A percentile compares a stretch with the other conserved stretches of the same genome.
phyloP scores from a whole-genome alignment of 2,888 invertebrate genomes.

The Drosophila incognita region DNA sequence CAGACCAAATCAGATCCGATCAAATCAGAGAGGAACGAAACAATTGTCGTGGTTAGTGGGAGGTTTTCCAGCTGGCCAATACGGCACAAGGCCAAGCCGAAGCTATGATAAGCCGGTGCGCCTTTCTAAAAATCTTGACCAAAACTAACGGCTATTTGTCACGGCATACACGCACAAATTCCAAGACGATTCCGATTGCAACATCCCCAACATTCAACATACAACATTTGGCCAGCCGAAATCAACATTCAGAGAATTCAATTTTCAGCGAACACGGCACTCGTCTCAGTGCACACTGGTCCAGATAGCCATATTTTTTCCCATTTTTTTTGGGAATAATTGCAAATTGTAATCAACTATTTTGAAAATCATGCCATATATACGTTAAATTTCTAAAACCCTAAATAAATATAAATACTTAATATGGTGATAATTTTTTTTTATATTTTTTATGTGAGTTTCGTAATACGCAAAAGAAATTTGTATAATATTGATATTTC shows the following conservation, averaged over 20 bases:
- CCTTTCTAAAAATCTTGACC: constrained; percentile 63
- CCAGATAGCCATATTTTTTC: not conserved
- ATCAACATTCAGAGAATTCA: constrained; percentile 15
- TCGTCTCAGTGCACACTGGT: not conserved
- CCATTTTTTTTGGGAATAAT: not conserved
- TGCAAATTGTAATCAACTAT: not conserved
- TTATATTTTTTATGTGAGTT: not conserved
- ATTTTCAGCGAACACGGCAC: constrained; percentile 36
- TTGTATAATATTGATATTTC: not conserved
- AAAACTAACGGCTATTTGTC: constrained; percentile 68
- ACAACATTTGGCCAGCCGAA: constrained; percentile 19
- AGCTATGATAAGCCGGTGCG: constrained; percentile 47
- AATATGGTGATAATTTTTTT: not conserved
- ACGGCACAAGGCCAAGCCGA: constrained; percentile 55
- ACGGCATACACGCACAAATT: constrained; percentile 53
- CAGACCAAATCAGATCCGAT: not conserved
- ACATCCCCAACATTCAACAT: constrained; percentile 28
- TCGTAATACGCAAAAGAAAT: not conserved
- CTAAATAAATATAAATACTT: not conserved
- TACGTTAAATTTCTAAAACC: not conserved
- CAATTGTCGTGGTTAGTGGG: constrained; percentile 15
- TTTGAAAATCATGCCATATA: not conserved
- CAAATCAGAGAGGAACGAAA: not conserved
- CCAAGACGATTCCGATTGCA: constrained; percentile 41
- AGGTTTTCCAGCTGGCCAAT: constrained; percentile 20